Conservation (phyloP, 2,888 invertebrate species). For the Branchinecta sandiegonensis region DNA sequence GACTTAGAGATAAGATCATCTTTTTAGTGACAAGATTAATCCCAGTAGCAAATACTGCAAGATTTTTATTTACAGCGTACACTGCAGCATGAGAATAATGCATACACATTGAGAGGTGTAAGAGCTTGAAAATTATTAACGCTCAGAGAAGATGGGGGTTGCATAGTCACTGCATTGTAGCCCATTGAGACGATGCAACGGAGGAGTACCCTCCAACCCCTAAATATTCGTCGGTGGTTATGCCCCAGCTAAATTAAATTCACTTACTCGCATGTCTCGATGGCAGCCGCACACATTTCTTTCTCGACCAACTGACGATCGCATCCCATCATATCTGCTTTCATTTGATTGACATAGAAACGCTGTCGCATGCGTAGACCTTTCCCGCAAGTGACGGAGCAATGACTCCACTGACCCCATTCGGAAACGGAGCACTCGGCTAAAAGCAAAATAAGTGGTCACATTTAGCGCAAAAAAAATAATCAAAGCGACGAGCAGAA, state of each 20-base stretch:
- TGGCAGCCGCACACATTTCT: slow-evolving; percentile 31
- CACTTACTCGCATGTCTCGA: slow-evolving; percentile 42
- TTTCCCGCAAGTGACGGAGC: slow-evolving; percentile 38
- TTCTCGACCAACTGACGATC: slow-evolving; percentile 35
- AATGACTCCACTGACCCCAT: slow-evolving; percentile 37
- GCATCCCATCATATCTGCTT: slow-evolving; percentile 45
- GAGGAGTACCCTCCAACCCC: too few species aligned
- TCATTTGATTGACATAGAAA: slow-evolving; percentile 41
- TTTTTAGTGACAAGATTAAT: too few species aligned
- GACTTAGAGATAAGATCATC: too few species aligned
- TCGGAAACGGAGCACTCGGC: slow-evolving; percentile 39
- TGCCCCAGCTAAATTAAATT: background rate
- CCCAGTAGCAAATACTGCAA: too few species aligned
- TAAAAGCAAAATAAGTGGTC: slow-evolving; percentile 26
- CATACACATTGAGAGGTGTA: too few species aligned
- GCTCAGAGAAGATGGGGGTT: too few species aligned
- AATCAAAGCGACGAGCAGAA: slow-evolving; percentile 9
- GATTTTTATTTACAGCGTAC: too few species aligned
- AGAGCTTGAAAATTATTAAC: too few species aligned
- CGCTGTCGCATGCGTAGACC: slow-evolving; percentile 43
- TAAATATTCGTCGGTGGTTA: too few species aligned
- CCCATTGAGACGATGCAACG: too few species aligned
- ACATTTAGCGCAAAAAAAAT: slow-evolving; percentile 14
- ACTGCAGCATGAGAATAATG: too few species aligned
- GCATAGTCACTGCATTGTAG: too few species aligned